These are phyloP conservation scores for Timandra comae DNA, from an alignment of 2,888 invertebrate genomes.

Conservation along the genomic window DNA sequence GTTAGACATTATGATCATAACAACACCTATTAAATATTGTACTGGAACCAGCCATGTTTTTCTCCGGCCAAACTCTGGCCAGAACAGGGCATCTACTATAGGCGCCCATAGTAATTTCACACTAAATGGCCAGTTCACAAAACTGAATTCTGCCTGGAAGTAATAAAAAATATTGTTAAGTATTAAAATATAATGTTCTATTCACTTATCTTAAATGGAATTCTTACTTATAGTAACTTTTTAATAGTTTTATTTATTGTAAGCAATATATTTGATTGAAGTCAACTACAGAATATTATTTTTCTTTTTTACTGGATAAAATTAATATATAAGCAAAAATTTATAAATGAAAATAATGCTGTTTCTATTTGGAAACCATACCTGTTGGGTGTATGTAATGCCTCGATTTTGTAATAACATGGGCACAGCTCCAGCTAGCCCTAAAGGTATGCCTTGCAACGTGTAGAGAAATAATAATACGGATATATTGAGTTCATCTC, in stretches of 20 bases:
- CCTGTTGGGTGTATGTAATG: slow-evolving; percentile 96
- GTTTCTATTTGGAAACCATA: slow-evolving; percentile 21
- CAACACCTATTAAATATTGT: slow-evolving; percentile 92
- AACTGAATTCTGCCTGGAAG: slow-evolving; percentile 91
- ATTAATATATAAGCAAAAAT: too few relatives aligned
- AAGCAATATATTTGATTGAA: too few relatives aligned
- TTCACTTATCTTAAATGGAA: too few relatives aligned
- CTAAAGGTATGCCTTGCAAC: slow-evolving; percentile 96
- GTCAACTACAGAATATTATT: too few relatives aligned
- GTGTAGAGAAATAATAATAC: slow-evolving; percentile 95
- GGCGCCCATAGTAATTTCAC: slow-evolving; percentile 99
- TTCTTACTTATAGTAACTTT: too few relatives aligned
- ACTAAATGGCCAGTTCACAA: slow-evolving; percentile 94
- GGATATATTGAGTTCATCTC: slow-evolving; percentile 88
- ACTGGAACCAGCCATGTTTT: slow-evolving; percentile 97
- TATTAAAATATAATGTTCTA: too few relatives aligned
- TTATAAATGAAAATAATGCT: slow-evolving; percentile 11
- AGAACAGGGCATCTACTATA: slow-evolving; percentile 95
- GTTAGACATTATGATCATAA: slow-evolving; percentile 91
- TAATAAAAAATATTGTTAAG: not conserved
- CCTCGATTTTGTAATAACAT: slow-evolving; percentile 95
- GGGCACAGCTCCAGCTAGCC: slow-evolving; percentile 94
- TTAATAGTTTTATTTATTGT: too few relatives aligned
- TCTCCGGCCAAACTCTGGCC: slow-evolving; percentile 89
- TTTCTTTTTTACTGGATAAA: too few relatives aligned